Evolutionary conservation across 2,888 invertebrate genomes (phyloP).

Genomic region (Ennomos quercinarius): DNA sequence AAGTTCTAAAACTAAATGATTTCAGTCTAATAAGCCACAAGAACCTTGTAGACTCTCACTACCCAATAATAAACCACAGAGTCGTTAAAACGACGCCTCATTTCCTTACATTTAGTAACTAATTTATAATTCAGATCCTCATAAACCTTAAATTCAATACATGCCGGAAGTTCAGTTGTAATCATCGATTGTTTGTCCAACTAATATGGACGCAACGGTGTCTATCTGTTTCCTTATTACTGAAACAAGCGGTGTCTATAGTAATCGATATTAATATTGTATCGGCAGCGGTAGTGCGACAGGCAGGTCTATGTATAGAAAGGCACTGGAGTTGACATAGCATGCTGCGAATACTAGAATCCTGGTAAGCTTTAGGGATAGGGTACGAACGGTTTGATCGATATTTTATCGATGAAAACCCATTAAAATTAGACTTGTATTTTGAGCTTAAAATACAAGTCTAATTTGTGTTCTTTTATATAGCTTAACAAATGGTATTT

Average conservation of each 20-base stretch:
- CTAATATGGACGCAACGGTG: constrained; percentile 8
- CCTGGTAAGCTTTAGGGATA: constrained; percentile 33
- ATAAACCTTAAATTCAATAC: constrained; percentile 2
- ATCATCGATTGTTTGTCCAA: constrained; percentile 10
- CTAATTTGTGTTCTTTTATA: no score
- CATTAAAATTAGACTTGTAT: no score
- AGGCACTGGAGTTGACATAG: constrained; percentile 25
- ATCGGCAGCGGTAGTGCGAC: constrained; percentile 29
- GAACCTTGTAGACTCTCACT: no score
- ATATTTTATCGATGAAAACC: constrained; percentile 3
- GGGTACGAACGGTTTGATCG: not conserved
- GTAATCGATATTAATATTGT: constrained; percentile 38
- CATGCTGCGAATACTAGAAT: constrained; percentile 34
- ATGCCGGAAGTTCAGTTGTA: constrained; percentile 5
- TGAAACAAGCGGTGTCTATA: constrained; percentile 35
- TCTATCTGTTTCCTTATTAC: constrained; percentile 29
- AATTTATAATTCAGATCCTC: not conserved
- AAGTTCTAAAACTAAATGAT: no score
- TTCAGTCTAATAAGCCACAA: no score
- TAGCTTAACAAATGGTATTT: no score
- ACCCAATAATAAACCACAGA: no score
- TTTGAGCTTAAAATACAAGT: no score
- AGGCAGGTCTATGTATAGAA: constrained; percentile 38
- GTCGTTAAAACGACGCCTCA: no score
- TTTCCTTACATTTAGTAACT: no score